Evolutionary conservation across 2,797 vertebrate genomes (phyloP).

Genomic region (Urocyon cinereoargenteus): DNA sequence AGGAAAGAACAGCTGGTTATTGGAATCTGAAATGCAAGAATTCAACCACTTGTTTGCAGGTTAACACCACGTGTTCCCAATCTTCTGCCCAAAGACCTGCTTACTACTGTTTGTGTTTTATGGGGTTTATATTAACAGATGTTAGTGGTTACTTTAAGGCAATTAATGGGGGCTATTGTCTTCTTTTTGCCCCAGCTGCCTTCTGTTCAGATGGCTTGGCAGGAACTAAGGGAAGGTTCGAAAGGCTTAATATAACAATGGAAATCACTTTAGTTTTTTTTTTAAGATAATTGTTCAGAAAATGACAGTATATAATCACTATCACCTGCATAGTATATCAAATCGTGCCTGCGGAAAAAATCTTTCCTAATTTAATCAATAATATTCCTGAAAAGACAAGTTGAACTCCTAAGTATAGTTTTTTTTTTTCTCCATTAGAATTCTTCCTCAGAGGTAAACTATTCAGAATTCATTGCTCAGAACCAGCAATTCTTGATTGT

Average conservation of each 20-base stretch:
- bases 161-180: not conserved
- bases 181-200: not conserved
- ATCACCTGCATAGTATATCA: not conserved
- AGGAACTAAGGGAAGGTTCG: constrained; percentile 11
- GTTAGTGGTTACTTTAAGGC: not conserved
- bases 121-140: not conserved
- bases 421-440: not conserved
- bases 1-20: not conserved
- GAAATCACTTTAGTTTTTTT: not conserved
- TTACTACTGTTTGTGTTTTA: not conserved
- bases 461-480: constrained; percentile 4
- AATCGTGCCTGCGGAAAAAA: not conserved
- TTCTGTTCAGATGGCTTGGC: not conserved
- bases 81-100: not conserved
- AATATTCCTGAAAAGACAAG: constrained; percentile 17
- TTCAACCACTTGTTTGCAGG: not conserved
- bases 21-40: constrained; percentile 11
- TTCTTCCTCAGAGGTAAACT: constrained; percentile 27
- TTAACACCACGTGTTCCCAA: not conserved
- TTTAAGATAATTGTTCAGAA: not conserved
- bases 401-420: not conserved
- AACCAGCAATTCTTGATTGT: not conserved
- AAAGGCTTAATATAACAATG: not conserved
- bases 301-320: not conserved
- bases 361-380: constrained; percentile 22